Conservation (phyloP, 2,113 vertebrate species). For the Pedetes capensis region DNA sequence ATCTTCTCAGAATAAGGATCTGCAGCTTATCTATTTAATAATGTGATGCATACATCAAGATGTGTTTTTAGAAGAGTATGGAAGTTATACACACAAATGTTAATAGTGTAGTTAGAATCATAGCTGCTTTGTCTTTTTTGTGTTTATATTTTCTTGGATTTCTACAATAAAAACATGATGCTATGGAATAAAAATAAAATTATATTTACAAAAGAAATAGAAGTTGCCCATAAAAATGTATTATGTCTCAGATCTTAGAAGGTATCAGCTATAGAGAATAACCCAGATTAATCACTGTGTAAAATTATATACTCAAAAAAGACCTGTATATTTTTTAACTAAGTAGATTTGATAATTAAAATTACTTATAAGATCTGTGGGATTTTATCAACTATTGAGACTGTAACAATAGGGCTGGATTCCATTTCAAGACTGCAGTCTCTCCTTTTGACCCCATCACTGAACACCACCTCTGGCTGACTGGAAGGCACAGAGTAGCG, state of each 20-base stretch:
- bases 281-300: not conserved
- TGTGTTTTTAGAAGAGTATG: not conserved
- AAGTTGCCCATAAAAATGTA: not conserved
- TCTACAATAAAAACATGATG: not conserved
- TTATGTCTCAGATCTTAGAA: not conserved
- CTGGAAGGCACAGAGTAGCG: not conserved
- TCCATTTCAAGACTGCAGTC: not conserved
- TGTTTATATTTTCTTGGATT: not conserved
- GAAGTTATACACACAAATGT: not conserved
- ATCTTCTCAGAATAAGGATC: not conserved
- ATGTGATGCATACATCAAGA: not conserved
- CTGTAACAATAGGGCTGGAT: not conserved
- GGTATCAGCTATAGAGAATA: not conserved
- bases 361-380: not conserved
- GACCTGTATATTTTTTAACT: not conserved
- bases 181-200: conserved; percentile 26
- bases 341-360: not conserved
- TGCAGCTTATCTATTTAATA: not conserved
- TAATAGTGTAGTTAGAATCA: not conserved
- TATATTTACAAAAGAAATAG: conserved; percentile 4
- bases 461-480: not conserved
- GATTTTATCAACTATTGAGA: not conserved
- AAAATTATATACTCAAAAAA: not conserved
- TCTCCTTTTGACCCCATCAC: not conserved
- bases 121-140: not conserved